Conservation (phyloP, 2,113 vertebrate species). For the Heterotilapia buettikoferi region DNA sequence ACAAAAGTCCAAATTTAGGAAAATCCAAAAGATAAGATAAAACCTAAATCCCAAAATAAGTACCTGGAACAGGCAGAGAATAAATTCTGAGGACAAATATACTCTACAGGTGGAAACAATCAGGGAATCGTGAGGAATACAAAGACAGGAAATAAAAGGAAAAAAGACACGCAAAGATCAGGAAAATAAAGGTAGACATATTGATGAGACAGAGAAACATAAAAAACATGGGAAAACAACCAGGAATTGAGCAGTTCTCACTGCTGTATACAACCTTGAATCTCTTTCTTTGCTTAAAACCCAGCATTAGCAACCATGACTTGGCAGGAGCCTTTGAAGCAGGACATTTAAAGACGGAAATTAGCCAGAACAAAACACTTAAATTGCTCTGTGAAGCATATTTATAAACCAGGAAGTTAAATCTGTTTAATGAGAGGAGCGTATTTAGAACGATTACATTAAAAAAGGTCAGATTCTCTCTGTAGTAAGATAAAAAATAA, state of each 20-base stretch:
- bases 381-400: neutral
- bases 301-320: accelerated
- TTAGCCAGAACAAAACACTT: neutral
- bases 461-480: accelerated
- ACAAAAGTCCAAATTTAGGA: neutral
- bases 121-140: neutral
- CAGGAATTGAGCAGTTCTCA: accelerated
- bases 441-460: accelerated
- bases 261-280: accelerated
- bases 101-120: neutral
- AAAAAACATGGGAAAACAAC: neutral
- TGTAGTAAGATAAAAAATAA: accelerated
- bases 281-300: neutral
- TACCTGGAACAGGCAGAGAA: too few species aligned
- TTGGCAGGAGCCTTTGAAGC: accelerated
- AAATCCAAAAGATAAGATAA: accelerated
- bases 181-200: neutral
- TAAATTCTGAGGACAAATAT: neutral
- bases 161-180: accelerated
- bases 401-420: neutral
- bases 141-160: neutral
- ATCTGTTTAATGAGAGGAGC: neutral
- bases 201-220: accelerated
- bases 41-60: accelerated
- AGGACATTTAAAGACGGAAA: neutral